Evolutionary conservation across 2,113 vertebrate genomes (phyloP), one percentile per base, ranked within the genome.

Genomic region (Octodon degus): DNA sequence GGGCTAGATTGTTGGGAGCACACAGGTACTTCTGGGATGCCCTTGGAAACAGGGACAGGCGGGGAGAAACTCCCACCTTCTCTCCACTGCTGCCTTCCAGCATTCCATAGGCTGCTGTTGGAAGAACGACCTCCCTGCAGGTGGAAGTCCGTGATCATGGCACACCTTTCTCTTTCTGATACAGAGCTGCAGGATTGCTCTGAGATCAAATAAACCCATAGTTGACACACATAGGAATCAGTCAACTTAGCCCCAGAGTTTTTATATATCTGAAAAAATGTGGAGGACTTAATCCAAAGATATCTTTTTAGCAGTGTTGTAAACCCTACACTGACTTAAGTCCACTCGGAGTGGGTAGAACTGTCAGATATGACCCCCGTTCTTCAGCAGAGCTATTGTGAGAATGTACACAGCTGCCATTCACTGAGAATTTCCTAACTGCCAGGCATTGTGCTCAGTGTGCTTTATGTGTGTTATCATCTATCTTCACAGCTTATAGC

Each of bases 371-470:
- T 13, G 5, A 7, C 43, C 47, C 34, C 53, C 5, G 32, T 22
- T 76, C 25, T 12, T 92, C 47, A 62, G 47, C 34, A 55, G 2
- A 58, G 53, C n/a, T 0, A 3, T 1, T 13, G 7, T 11, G 63
- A 65, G 55, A 55, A 32, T 32, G 12, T 53, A 70, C 40, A 30
- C 25, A 79, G 40, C 43, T 65, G 43, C 74, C 40, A 58, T 76
- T 91, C 4, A 0, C 27, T 94, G 92, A 94, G 68, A 60, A 11
- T 76, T 74, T 83, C 62, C 88, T 90, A 74, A 86, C 88, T 20
- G 19, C 87, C 53, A 58, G 65, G 32, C 63, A 25, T 30, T 58
- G 40, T 50, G 65, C 90, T 90, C 50, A 37, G 70, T 47, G 70
- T 47, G 13, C 76, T 96, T 82, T 0, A 0, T 12, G n/a, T 58